Conservation (phyloP, 2,797 vertebrate genomes). For the Diglossa cyanea region DNA sequence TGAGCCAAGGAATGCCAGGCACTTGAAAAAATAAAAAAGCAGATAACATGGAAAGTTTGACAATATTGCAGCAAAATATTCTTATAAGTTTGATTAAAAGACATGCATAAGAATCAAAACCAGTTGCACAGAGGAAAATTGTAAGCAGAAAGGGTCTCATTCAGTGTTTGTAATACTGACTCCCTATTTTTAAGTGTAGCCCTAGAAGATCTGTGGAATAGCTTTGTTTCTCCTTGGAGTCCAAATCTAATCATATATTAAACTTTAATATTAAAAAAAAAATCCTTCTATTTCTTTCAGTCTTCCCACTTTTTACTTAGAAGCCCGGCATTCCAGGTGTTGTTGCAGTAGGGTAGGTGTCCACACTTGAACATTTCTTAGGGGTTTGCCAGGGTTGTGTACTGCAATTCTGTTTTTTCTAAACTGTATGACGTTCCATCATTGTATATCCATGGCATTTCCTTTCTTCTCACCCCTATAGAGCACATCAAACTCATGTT, state of each 20-base stretch:
- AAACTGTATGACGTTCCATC: background rate
- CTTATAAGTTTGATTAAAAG: background rate
- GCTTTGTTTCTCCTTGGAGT: background rate
- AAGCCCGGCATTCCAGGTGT: background rate
- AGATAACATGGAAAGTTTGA: background rate
- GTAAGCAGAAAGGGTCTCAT: background rate
- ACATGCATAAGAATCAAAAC: background rate
- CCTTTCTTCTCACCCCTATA: background rate
- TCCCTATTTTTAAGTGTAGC: background rate
- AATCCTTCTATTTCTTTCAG: background rate
- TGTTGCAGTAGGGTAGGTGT: background rate
- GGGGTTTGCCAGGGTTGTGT: background rate
- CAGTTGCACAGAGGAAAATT: background rate
- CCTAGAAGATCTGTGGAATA: background rate
- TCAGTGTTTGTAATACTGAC: background rate
- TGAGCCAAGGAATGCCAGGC: conserved; percentile 25
- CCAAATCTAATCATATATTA: background rate
- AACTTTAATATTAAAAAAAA: background rate
- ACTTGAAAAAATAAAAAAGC: background rate
- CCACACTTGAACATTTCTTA: background rate
- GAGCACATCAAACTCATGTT: background rate
- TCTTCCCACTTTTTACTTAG: background rate
- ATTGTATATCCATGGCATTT: background rate
- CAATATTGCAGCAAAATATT: background rate
- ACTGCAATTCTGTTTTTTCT: background rate